Base-by-base conservation (phyloP, 2,113 vertebrate species). In the Coturnix japonica region DNA sequence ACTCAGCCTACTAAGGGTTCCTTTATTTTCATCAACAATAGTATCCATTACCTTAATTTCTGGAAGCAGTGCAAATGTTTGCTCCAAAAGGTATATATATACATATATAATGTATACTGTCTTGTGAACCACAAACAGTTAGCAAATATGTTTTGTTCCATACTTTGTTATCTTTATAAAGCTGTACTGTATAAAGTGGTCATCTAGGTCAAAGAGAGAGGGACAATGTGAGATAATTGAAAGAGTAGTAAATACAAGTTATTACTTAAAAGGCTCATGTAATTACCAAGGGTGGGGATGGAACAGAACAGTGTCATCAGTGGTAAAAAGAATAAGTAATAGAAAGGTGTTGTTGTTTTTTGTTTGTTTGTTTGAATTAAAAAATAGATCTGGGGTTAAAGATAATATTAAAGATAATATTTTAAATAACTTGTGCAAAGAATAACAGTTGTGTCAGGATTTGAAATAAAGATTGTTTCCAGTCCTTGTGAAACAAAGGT, bases 191-290 rank as follows among this genome's bases (percentile, higher is more conserved):
- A 13, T 16, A 70, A 84, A 9, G 66, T 26, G 75, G 26, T 54
- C n/a, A 22, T 64, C n/a, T 65, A 60, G 30, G 59, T 65, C 77
- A 78, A 76, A 92, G 64, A 22, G 43, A 95, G 56, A 56, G 26
- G 33, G 6, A 61, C 7, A 76, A 49, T 44, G 57, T 84, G 26
- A 46, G 21, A 47, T 54, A 79, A 87, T 89, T 84, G 87, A 89
- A 79, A 61, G 81, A n/a, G 35, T 41, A 69, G 63, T 87, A 94
- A 95, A 92, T 73, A n/a, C 23, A 19, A 89, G 44, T 76, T 92
- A 63, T 41, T 82, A n/a, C 75, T 87, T 85, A 54, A 91, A 91
- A 91, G 49, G 12, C 37, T 89, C 41, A 18, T 31, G 10, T 37
- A 91, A 7, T 76, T 91, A 44, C 49, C n/a, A 54, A 76, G 37